A percentile compares a stretch with the other conserved stretches of the same genome.
Conservation (phyloP, 1,140 invertebrate genomes). For the Eriocheir sinensis region DNA sequence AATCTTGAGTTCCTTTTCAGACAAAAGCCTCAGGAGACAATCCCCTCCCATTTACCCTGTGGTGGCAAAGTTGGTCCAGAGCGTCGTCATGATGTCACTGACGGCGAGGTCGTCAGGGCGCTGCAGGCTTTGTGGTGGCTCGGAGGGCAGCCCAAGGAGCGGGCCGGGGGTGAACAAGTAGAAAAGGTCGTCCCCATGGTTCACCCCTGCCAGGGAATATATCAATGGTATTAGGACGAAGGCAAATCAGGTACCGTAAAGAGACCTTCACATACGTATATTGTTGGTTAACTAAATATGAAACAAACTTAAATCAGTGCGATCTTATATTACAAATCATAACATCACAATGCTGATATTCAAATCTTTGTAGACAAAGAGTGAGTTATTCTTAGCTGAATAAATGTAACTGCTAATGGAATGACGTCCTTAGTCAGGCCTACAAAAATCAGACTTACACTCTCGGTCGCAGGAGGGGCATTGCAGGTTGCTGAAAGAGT, state of each 20-base stretch:
- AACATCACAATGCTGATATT: no score
- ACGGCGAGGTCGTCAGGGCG: slow-evolving; percentile 5
- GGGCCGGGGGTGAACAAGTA: slow-evolving; percentile 34
- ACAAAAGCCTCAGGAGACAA: neutral
- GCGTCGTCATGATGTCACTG: neutral
- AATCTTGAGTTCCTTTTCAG: neutral
- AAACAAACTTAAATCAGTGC: no score
- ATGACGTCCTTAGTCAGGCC: no score
- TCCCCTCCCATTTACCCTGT: slow-evolving; percentile 35
- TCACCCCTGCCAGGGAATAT: slow-evolving; percentile 36
- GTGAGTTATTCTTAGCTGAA: no score
- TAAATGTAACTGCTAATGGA: no score
- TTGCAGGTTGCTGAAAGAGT: neutral
- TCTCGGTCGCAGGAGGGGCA: neutral
- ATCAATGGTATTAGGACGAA: no score
- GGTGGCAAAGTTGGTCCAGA: slow-evolving; percentile 64
- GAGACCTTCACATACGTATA: no score
- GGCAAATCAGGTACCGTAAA: no score
- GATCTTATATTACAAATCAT: no score
- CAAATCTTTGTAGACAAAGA: no score
- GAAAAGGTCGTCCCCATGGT: slow-evolving; percentile 48
- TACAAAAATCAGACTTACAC: no score
- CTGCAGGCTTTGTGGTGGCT: neutral
- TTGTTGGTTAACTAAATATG: no score
- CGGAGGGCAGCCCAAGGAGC: neutral